Percentiles rank a stretch among this genome's conserved stretches.
Evolutionary conservation across 2,888 invertebrate species (phyloP).

Genomic region (Bombylius discolor): DNA sequence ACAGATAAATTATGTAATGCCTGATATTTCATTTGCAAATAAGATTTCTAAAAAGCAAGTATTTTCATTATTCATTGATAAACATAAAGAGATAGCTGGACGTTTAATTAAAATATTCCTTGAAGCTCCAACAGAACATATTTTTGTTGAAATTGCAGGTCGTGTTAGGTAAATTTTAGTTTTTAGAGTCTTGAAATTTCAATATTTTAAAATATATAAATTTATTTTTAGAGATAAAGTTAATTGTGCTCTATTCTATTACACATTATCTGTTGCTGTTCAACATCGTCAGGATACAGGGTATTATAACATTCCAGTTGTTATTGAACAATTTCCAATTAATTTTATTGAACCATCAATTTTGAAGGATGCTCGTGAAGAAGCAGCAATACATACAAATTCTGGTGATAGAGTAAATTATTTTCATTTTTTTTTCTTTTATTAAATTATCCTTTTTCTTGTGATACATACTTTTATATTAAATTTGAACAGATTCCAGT

Average conservation of each 20-base stretch:
- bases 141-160: neutral
- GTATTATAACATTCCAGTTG: slow-evolving; percentile 50
- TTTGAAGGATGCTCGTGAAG: slow-evolving; percentile 55
- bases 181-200: neutral
- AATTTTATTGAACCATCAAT: slow-evolving; percentile 67
- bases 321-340: slow-evolving; percentile 67
- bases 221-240: slow-evolving; percentile 47
- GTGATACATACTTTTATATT: neutral
- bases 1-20: slow-evolving; percentile 7
- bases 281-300: slow-evolving; percentile 43
- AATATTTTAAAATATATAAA: neutral
- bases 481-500: slow-evolving; percentile 38
- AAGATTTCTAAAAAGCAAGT: slow-evolving; percentile 21
- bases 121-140: slow-evolving; percentile 37
- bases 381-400: slow-evolving; percentile 46
- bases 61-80: slow-evolving; percentile 62
- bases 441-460: too few species aligned
- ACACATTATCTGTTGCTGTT: slow-evolving; percentile 60
- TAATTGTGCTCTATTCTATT: slow-evolving; percentile 49
- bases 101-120: slow-evolving; percentile 56
- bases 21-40: slow-evolving; percentile 26
- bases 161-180: too few species aligned
- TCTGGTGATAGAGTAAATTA: slow-evolving; percentile 34
- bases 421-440: neutral
- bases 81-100: slow-evolving; percentile 56